phyloP scores from a whole-genome alignment of 92 coral and sea anemone species.

The Muricea muricata region DNA sequence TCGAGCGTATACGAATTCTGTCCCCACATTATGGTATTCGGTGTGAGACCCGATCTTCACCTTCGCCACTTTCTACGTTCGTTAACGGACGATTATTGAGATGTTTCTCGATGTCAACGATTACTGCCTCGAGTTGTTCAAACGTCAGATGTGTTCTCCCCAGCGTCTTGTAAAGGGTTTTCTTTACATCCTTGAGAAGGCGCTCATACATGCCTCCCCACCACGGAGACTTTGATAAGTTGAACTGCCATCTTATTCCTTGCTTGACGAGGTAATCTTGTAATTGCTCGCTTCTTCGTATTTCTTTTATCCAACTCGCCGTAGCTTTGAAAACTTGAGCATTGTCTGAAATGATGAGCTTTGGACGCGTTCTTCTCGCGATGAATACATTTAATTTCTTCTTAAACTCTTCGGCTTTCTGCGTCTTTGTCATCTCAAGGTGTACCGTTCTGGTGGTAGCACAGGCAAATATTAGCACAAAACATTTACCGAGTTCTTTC shows the following conservation, averaged over 20 bases:
- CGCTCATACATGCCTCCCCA: slow-evolving; percentile 71
- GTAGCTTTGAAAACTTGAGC: slow-evolving; percentile 60
- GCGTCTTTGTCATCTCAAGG: slow-evolving; percentile 56
- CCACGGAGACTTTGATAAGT: slow-evolving; percentile 70
- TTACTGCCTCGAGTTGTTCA: slow-evolving; percentile 42
- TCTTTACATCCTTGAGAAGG: slow-evolving; percentile 56
- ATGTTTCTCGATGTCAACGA: slow-evolving; percentile 57
- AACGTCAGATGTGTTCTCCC: slow-evolving; percentile 39
- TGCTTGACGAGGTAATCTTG: slow-evolving; percentile 60
- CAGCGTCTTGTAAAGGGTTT: slow-evolving; percentile 63
- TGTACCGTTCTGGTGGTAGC: slow-evolving; percentile 52
- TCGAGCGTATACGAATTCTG: slow-evolving; percentile 3
- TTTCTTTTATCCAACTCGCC: slow-evolving; percentile 57
- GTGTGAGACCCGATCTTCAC: background rate
- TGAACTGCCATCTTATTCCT: slow-evolving; percentile 41
- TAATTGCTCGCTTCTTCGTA: slow-evolving; percentile 52
- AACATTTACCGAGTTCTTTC: slow-evolving; percentile 62
- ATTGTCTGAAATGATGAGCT: slow-evolving; percentile 48
- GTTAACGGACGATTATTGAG: slow-evolving; percentile 58
- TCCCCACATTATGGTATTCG: slow-evolving; percentile 47
- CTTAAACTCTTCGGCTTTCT: slow-evolving; percentile 42
- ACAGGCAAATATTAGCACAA: slow-evolving; percentile 50
- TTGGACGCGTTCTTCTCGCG: slow-evolving; percentile 55
- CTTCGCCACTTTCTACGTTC: slow-evolving; percentile 47
- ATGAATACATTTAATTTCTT: slow-evolving; percentile 48